Evolutionary conservation across 2,113 vertebrate genomes (phyloP), one percentile per base, ranked within the genome.

Genomic region (Podarcis cretensis): DNA sequence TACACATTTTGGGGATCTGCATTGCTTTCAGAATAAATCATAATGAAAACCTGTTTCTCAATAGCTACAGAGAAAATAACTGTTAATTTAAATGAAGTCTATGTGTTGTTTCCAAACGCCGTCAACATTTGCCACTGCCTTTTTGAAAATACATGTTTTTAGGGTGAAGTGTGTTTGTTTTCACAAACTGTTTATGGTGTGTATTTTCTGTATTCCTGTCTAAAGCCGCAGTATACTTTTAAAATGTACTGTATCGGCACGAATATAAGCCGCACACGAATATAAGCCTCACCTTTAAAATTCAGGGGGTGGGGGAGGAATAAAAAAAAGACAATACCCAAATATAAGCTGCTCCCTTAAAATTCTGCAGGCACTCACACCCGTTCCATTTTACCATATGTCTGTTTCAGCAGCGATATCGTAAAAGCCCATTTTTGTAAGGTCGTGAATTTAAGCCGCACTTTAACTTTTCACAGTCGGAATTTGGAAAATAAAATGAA

Each of bases 1-100:
- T 82, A 73, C 37, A 65, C 81, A 77, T 85, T 86, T 90, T 90
- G 54, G 48, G 30, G 76, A 88, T 63, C 40, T 7, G 4, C 18
- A 90, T 87, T 84, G 32, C 91, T 92, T 93, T 91, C 82, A 88
- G 82, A 74, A 93, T 32, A 90, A 89, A 89, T 91, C 40, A 89
- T 89, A 32, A 87, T 37, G 84, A 82, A 81, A 90, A 90, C 73
- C 66, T 79, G 66, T 87, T 87, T 81, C 81, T 59, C 43, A 63
- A 83, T 83, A 77, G 80, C 48, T 78, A 84, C 35, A 86, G 71
- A 83, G 32, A 37, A 83, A 32, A 71, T 10, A 83, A 63, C 27
- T 20, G 20, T 83, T 90, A 71, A 87, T 69, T 71, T 43, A 73
- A 78, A 43, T 48, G 21, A 54, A 71, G n/a, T 25, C 65, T 83